phyloP scores from a whole-genome alignment of 2,113 vertebrate species.

The Siniperca knerii region DNA sequence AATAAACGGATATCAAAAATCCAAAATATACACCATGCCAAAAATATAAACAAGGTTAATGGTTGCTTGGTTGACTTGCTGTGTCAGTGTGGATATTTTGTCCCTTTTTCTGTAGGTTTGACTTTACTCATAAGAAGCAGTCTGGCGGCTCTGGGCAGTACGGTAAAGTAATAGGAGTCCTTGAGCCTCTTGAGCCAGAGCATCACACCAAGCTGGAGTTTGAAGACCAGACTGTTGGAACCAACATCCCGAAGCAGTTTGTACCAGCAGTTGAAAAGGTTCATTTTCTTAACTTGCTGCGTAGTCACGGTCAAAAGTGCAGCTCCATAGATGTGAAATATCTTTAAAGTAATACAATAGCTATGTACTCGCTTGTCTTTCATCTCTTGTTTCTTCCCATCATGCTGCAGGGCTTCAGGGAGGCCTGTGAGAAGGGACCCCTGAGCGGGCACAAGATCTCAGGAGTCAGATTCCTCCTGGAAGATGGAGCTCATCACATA shows the following conservation, averaged over 20 bases:
- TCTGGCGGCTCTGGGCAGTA: conserved; percentile 93
- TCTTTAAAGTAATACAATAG: neutral
- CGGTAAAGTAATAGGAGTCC: conserved; percentile 91
- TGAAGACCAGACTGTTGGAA: conserved; percentile 91
- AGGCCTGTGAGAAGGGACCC: conserved; percentile 92
- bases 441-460: conserved; percentile 92
- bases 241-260: conserved; percentile 95
- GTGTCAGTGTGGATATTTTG: neutral
- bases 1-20: too few relatives aligned
- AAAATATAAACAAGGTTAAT: too few relatives aligned
- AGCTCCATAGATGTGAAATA: too few relatives aligned
- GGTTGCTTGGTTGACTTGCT: neutral
- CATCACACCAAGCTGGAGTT: conserved; percentile 92
- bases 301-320: neutral
- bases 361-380: neutral
- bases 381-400: neutral
- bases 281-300: neutral
- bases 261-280: conserved; percentile 95
- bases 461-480: conserved; percentile 89
- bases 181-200: conserved; percentile 91
- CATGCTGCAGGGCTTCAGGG: conserved; percentile 89
- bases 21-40: too few relatives aligned
- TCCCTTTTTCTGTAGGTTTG: conserved; percentile 85
- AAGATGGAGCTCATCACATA: conserved; percentile 94
- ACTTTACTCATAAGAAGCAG: conserved; percentile 97